Conservation (phyloP, 2,797 vertebrate genomes). For the Buceros bicornis region DNA sequence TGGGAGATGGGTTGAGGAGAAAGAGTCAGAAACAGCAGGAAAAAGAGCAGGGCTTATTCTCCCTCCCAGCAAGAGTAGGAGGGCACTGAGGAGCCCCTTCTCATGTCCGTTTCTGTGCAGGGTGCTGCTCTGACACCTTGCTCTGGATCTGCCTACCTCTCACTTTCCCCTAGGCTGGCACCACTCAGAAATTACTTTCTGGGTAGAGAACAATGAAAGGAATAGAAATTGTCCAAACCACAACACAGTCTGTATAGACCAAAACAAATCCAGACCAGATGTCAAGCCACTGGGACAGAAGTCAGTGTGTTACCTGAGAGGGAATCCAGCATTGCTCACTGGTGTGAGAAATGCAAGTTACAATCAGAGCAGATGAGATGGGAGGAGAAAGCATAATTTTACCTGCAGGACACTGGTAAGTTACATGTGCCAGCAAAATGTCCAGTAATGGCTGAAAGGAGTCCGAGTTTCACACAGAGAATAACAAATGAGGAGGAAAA, state of each 20-base stretch:
- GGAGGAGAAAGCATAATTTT: not conserved
- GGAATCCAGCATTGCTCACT: not conserved
- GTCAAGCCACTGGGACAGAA: not conserved
- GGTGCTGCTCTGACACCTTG: not conserved
- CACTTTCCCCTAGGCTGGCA: fast-evolving
- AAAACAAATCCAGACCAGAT: not conserved
- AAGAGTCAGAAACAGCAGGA: not conserved
- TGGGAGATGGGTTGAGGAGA: not conserved
- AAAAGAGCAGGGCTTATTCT: not conserved
- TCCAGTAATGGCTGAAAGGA: not conserved
- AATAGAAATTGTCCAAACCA: not conserved
- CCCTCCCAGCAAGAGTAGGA: fast-evolving
- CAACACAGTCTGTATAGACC: not conserved
- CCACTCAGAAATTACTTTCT: not conserved
- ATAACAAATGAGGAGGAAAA: not conserved
- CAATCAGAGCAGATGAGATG: not conserved
- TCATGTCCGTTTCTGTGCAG: not conserved
- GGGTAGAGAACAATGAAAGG: not conserved
- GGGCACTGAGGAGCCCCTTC: not conserved
- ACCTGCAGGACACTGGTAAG: not conserved
- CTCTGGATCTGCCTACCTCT: not conserved
- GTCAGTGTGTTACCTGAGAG: not conserved
- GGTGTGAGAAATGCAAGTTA: not conserved
- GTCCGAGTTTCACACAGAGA: not conserved
- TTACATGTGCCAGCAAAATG: not conserved